phyloP scores from a whole-genome alignment of 2,888 invertebrate species.

The Drymonia ruficornis region DNA sequence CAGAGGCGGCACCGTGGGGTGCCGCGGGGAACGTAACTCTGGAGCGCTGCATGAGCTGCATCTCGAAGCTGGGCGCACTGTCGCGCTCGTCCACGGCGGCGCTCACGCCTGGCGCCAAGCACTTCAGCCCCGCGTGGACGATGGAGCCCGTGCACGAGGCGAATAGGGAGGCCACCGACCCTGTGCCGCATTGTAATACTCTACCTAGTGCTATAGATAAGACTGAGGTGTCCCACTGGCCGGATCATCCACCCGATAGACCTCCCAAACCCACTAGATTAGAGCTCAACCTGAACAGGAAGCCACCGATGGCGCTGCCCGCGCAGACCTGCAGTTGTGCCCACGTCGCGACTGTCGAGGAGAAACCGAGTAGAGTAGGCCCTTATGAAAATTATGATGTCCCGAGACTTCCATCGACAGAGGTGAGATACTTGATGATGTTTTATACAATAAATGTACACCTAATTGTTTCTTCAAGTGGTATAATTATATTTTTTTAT shows the following conservation, averaged over 20 bases:
- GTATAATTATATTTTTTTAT: too few species aligned
- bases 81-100: slow-evolving; percentile 87
- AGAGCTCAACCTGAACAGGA: slow-evolving; percentile 57
- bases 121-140: slow-evolving; percentile 84
- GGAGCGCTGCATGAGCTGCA: slow-evolving; percentile 90
- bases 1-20: slow-evolving; percentile 55
- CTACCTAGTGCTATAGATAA: slow-evolving; percentile 43
- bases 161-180: slow-evolving; percentile 11
- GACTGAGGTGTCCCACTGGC: slow-evolving; percentile 53
- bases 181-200: slow-evolving; percentile 23
- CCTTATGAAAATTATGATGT: slow-evolving; percentile 92
- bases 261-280: slow-evolving; percentile 84
- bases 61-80: slow-evolving; percentile 90
- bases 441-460: not conserved
- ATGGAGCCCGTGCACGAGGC: slow-evolving; percentile 74
- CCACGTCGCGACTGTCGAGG: slow-evolving; percentile 43
- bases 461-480: not conserved
- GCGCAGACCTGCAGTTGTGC: slow-evolving; percentile 50
- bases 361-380: slow-evolving; percentile 65
- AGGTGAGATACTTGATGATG: slow-evolving; percentile 62
- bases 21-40: slow-evolving; percentile 75
- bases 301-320: slow-evolving; percentile 61
- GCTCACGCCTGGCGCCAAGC: slow-evolving; percentile 76
- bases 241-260: slow-evolving; percentile 80
- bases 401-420: slow-evolving; percentile 85